A percentile compares a stretch with the other conserved stretches of the same genome.
phyloP scores from a whole-genome alignment of 2,888 invertebrate species.

The Melangyna quadrimaculata region DNA sequence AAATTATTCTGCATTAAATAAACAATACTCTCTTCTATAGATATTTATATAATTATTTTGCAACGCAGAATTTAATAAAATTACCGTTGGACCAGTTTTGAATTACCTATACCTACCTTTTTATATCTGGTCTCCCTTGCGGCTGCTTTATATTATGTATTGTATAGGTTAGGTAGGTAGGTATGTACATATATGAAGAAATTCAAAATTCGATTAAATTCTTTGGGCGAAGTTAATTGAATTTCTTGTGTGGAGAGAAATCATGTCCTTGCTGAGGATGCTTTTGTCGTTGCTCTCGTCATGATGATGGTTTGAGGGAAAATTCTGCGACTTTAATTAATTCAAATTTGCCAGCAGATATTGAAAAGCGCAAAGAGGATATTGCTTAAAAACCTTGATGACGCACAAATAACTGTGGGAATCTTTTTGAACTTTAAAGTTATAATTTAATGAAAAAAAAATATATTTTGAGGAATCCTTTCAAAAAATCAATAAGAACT shows the following conservation, averaged over 20 bases:
- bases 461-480: too few species aligned
- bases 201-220: constrained; percentile 10
- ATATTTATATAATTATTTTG: not conserved
- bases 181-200: too few species aligned
- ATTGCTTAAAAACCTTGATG: not conserved
- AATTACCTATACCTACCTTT: constrained; percentile 1
- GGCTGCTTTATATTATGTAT: constrained; percentile 6
- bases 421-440: not conserved
- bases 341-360: not conserved
- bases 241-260: constrained; percentile 2
- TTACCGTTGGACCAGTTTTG: not conserved
- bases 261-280: not conserved
- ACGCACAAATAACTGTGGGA: not conserved
- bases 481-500: too few species aligned
- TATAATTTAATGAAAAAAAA: not conserved
- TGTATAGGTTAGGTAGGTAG: too few species aligned
- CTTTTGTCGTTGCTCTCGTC: not conserved
- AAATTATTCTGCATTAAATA: not conserved
- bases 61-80: constrained; percentile 1
- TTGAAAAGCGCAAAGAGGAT: not conserved
- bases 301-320: not conserved
- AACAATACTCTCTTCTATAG: too few species aligned
- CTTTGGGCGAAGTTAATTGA: not conserved
- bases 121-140: not conserved
- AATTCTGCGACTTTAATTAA: not conserved